phyloP scores from a whole-genome alignment of 2,797 vertebrate species.

The Propithecus perrieri region DNA sequence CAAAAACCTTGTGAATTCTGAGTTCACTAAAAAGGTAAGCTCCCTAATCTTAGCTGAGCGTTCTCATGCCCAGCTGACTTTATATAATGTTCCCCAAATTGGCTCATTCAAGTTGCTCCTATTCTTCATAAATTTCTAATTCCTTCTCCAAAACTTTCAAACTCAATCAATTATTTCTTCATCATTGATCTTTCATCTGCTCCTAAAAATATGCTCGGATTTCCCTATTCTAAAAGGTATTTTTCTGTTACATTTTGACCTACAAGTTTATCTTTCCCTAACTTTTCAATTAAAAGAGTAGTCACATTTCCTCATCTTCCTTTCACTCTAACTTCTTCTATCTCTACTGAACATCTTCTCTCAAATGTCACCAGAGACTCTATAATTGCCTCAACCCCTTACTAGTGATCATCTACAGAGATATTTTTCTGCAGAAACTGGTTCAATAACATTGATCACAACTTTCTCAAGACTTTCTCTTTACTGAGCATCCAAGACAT shows the following conservation, averaged over 20 bases:
- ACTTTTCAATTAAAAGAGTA: neutral
- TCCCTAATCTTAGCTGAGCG: neutral
- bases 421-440: neutral
- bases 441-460: neutral
- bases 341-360: no score
- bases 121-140: neutral
- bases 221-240: neutral
- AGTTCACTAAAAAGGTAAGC: neutral
- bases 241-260: neutral
- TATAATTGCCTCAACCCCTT: neutral
- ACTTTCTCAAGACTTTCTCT: neutral
- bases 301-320: neutral
- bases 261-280: neutral
- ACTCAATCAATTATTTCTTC: neutral
- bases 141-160: neutral
- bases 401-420: neutral
- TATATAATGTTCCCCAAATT: neutral
- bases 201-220: neutral
- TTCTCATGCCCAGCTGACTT: neutral
- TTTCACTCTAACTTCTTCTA: neutral
- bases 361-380: neutral
- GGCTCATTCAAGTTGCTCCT: neutral
- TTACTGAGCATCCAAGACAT: neutral
- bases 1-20: slow-evolving; percentile 10
- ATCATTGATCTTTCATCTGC: neutral